Evolutionary conservation across 2,113 vertebrate species (phyloP).

Genomic region (Uria aalge): DNA sequence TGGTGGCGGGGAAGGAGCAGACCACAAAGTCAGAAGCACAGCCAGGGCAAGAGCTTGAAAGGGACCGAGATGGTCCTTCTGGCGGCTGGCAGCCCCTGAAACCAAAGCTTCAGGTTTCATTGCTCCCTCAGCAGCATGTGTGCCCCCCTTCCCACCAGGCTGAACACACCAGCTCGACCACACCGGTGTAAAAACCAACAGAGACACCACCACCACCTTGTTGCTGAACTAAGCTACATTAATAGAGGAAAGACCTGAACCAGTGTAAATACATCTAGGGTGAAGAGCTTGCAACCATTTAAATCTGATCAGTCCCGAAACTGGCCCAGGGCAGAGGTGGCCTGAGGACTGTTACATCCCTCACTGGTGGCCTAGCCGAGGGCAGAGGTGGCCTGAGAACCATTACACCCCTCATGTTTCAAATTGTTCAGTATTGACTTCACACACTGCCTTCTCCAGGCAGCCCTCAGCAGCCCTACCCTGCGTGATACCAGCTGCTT

Average conservation of each 20-base stretch:
- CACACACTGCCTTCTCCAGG: not conserved
- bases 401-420: fast-evolving
- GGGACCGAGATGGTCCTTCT: not conserved
- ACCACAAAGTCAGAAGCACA: not conserved
- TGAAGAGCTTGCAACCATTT: not conserved
- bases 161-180: not conserved
- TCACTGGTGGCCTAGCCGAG: not conserved
- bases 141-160: not conserved
- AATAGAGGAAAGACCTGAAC: not conserved
- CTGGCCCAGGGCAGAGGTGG: not conserved
- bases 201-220: fast-evolving
- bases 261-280: not conserved
- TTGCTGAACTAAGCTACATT: not conserved
- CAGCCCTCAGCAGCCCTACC: not conserved
- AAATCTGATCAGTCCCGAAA: not conserved
- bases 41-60: not conserved
- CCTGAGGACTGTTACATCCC: fast-evolving
- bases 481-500: not conserved
- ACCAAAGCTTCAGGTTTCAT: not conserved
- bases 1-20: not conserved
- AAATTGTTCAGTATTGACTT: not conserved
- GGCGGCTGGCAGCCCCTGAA: not conserved
- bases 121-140: not conserved
- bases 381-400: not conserved
- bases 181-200: not conserved